These are phyloP conservation scores for Bradypus variegatus DNA, from an alignment of 2,797 vertebrate species.

Conservation along the genomic window DNA sequence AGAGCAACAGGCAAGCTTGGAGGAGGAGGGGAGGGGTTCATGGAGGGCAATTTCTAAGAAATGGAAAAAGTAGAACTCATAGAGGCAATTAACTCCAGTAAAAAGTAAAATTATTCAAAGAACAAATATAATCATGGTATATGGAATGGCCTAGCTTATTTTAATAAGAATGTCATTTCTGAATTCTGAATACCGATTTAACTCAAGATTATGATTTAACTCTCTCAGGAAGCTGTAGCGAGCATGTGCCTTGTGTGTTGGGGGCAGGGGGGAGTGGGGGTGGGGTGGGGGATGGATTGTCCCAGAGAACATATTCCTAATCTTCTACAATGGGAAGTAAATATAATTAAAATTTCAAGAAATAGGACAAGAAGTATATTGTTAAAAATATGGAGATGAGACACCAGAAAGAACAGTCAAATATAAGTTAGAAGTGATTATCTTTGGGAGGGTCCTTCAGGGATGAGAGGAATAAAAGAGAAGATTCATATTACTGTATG, in stretches of 20 bases:
- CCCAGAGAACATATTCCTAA: not conserved
- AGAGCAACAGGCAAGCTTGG: not conserved
- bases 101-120: not conserved
- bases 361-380: not conserved
- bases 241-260: not conserved
- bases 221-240: not conserved
- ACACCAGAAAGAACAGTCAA: not conserved
- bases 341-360: slow-evolving; percentile 18
- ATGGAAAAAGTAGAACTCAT: not conserved
- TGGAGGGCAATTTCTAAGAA: not conserved
- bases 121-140: not conserved
- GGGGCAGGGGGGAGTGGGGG: too few relatives aligned
- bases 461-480: not conserved
- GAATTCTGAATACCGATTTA: not conserved
- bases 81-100: not conserved
- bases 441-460: not conserved
- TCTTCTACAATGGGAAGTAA: not conserved
- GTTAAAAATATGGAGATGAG: not conserved
- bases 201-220: not conserved
- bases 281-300: not conserved
- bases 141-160: not conserved
- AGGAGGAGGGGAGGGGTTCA: not conserved
- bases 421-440: not conserved
- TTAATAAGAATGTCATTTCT: not conserved
- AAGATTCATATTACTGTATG: not conserved